Conservation (phyloP, 2,888 invertebrate species). For the Plutella xylostella region DNA sequence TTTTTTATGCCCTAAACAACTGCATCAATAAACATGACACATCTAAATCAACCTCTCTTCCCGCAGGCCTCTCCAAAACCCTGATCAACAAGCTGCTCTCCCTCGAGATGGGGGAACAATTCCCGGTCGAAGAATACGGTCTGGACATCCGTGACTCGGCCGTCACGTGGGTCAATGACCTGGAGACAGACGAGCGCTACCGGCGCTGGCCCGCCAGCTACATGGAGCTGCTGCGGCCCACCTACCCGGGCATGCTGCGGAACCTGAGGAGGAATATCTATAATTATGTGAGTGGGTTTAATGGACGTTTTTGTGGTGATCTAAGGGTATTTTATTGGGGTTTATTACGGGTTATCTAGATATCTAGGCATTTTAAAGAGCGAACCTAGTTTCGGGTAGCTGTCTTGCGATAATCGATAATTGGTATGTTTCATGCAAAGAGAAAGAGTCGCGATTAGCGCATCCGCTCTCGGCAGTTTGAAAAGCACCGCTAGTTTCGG, state of each 20-base stretch:
- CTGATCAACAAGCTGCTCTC: conserved; percentile 74
- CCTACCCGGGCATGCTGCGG: conserved; percentile 97
- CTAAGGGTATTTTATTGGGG: no score
- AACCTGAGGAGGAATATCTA: conserved; percentile 88
- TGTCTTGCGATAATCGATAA: no score
- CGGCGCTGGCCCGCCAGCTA: conserved; percentile 89
- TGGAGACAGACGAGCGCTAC: conserved; percentile 92
- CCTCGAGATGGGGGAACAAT: conserved; percentile 74
- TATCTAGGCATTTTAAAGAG: no score
- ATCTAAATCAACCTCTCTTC: background rate
- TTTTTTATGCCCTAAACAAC: no score
- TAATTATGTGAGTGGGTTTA: conserved; percentile 73
- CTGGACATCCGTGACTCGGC: conserved; percentile 95
- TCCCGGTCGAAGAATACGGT: conserved; percentile 82
- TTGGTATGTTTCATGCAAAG: no score
- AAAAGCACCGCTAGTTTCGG: no score
- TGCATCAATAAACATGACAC: no score
- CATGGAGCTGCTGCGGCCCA: conserved; percentile 93
- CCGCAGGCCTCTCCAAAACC: conserved; percentile 72
- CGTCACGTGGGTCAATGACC: conserved; percentile 94
- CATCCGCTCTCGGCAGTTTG: no score
- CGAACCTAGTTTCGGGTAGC: no score
- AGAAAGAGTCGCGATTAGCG: no score
- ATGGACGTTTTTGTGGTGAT: no score
- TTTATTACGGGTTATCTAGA: no score